Percentiles rank a stretch among this genome's conserved stretches.
These are phyloP conservation scores for Idris sp. DNA, from an alignment of 1,140 invertebrate species.

Conservation along the genomic window DNA sequence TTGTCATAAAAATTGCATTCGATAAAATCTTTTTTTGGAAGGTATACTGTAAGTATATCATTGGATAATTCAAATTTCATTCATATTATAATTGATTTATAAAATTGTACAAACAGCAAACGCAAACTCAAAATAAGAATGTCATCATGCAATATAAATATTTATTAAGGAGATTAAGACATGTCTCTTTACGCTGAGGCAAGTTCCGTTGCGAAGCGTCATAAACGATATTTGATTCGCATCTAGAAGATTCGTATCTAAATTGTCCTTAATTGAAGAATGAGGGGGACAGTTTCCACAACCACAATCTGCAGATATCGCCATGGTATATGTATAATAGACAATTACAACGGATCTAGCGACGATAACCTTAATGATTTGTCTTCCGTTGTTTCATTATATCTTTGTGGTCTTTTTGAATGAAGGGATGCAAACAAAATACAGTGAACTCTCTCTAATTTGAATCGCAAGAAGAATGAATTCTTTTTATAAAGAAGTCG, in stretches of 20 bases:
- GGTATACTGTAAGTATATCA: no score
- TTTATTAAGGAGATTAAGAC: constrained; percentile 51
- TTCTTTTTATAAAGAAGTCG: no score
- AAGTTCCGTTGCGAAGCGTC: constrained; percentile 51
- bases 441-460: no score
- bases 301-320: constrained; percentile 29
- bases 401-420: constrained; percentile 16
- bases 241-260: constrained; percentile 58
- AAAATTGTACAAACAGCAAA: no score
- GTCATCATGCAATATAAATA: constrained; percentile 39
- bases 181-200: constrained; percentile 28
- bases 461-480: no score
- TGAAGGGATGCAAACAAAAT: no score
- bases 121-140: constrained; percentile 18
- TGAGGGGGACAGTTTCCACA: constrained; percentile 46
- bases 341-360: constrained; percentile 58
- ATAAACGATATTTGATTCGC: constrained; percentile 61
- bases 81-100: no score
- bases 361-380: constrained; percentile 42
- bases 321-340: constrained; percentile 43
- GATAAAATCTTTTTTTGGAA: no score
- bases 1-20: no score
- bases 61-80: no score
- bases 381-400: constrained; percentile 49
- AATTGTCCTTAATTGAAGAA: constrained; percentile 67